Conservation (phyloP, 2,888 invertebrate genomes). For the Cremastinae sp. region DNA sequence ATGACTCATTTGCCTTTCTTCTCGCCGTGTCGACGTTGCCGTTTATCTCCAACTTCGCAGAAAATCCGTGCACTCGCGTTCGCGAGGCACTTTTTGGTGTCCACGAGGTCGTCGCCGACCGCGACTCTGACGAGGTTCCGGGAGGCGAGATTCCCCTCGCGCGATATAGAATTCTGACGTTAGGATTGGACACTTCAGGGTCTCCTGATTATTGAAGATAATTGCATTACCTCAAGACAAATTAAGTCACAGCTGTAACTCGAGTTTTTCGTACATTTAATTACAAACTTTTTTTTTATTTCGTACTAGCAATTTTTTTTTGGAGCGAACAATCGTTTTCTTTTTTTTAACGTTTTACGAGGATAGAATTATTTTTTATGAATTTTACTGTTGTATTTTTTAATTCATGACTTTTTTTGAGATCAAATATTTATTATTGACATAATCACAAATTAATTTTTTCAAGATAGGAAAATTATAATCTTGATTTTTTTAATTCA, state of each 20-base stretch:
- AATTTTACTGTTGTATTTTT: no score
- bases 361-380: no score
- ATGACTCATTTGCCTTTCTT: not conserved
- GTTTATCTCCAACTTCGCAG: slow-evolving; percentile 14
- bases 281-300: no score
- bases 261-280: no score
- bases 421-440: no score
- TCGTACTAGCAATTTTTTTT: no score
- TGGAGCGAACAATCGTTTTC: no score
- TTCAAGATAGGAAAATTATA: no score
- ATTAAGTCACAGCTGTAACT: slow-evolving; percentile 18
- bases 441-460: no score
- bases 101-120: slow-evolving; percentile 31
- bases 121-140: slow-evolving; percentile 37
- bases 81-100: slow-evolving; percentile 39
- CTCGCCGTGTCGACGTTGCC: not conserved
- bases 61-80: slow-evolving; percentile 29
- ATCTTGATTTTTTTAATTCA: no score
- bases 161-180: slow-evolving; percentile 35
- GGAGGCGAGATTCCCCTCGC: slow-evolving; percentile 27
- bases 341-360: no score
- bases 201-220: slow-evolving; percentile 37
- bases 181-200: slow-evolving; percentile 46
- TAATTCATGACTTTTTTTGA: no score
- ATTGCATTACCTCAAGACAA: slow-evolving; percentile 8